Evolutionary conservation across 2,797 vertebrate genomes (phyloP), one percentile per base, ranked within the genome.

Genomic region (Artibeus lituratus): DNA sequence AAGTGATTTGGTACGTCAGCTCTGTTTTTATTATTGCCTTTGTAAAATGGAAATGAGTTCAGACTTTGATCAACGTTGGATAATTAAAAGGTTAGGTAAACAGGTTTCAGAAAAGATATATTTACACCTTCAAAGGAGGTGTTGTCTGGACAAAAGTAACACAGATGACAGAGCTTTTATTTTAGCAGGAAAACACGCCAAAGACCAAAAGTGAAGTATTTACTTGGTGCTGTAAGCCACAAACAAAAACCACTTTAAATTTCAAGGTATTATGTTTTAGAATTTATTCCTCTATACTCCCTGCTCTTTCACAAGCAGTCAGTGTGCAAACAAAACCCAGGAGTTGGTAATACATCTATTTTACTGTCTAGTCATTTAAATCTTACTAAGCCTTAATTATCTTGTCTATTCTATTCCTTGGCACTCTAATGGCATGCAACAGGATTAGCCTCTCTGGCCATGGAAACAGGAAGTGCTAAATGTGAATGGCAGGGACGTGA

Each of bases 61-160:
- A 96, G 78, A 89, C 22, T 90, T 84, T 72, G 47, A 77, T 84
- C 84, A 77, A 77, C n/a, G 84, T 82, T 37, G 39, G 67, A 10
- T 78, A 88, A 82, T 85, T 91, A 74, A 95, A 92, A 74, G 51
- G 81, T 86, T 49, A 97, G 73, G 55, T 87, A 95, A 94, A 55
- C 14, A 73, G 21, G 7, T 89, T 94, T 92, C 87, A 57, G 53
- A 82, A 76, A 44, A 92, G 82, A 76, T 24, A 70, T 7, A 53
- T 49, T 78, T 82, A 82, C 0, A 53, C 5, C 15, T 87, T 89
- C 26, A 85, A 85, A 74, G 37, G 88, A 93, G 53, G 57, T 90
- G 39, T 16, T 87, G 84, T 10, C 12, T 16, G 19, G 32, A 65
- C 74, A 90, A 89, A 91, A 95, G 87, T 44, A 65, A 65, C 16